These are phyloP conservation scores for Drosophila sturtevanti DNA, from an alignment of 1,140 invertebrate species.

Conservation along the genomic window DNA sequence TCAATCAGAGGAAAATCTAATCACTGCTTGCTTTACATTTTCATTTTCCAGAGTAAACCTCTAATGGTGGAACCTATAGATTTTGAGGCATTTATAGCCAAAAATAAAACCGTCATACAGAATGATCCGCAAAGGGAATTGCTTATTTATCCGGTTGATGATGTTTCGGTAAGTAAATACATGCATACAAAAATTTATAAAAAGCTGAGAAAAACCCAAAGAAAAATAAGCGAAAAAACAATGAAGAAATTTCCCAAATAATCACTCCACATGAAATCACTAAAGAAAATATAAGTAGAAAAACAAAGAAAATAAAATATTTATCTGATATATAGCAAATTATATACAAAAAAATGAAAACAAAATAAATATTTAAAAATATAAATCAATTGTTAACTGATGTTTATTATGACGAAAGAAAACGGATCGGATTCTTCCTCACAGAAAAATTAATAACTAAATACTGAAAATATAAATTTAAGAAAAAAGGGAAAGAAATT, in stretches of 20 bases:
- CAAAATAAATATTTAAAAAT: slow-evolving; percentile 1
- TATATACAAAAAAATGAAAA: slow-evolving; percentile 1
- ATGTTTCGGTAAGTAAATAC: slow-evolving; percentile 90
- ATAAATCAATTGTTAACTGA: background rate
- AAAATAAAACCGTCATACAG: slow-evolving; percentile 94
- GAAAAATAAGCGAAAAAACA: background rate
- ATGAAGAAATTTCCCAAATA: background rate
- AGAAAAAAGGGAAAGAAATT: too few relatives aligned
- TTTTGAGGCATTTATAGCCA: slow-evolving; percentile 94
- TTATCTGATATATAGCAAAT: background rate
- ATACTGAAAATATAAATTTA: too few relatives aligned
- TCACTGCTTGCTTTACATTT: slow-evolving; percentile 14
- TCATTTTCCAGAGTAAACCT: slow-evolving; percentile 88
- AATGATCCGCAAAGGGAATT: slow-evolving; percentile 96
- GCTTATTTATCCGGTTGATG: slow-evolving; percentile 94
- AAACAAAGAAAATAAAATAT: slow-evolving; percentile 1
- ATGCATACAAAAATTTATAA: background rate
- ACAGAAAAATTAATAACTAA: too few relatives aligned
- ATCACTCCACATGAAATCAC: background rate
- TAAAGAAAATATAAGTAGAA: background rate
- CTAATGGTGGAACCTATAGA: slow-evolving; percentile 92
- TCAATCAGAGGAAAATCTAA: background rate
- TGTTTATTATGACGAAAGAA: too few relatives aligned
- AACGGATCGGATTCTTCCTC: too few relatives aligned
- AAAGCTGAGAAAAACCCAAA: background rate